Evolutionary conservation across 2,797 vertebrate genomes (phyloP), one percentile per base, ranked within the genome.

Genomic region (Clarias platycephalus): DNA sequence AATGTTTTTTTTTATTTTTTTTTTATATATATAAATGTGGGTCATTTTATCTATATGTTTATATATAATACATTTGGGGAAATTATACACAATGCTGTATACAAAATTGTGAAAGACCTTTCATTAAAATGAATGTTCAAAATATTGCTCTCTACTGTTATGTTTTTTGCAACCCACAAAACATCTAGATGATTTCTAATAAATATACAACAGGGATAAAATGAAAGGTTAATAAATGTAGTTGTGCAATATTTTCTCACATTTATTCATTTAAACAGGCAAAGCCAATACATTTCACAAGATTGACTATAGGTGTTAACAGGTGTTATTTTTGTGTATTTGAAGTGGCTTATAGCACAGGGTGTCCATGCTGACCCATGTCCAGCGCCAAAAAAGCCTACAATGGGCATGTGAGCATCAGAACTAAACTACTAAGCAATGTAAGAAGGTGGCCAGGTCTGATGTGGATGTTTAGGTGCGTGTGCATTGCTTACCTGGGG

Each of bases 51-150:
- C 53, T 40, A 49, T 58, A 53, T 75, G 26, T 76, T 70, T 53
- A 22, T 64, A 37, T 28, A 57, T 70, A 57, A 24, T 57, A 49
- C 24, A 37, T 57, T 55, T 71, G 63, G n/a, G 22, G 20, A 34
- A n/a, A 53, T 31, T 71, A 68, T 75, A 49, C 71, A 79, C 24
- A 74, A 31, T 66, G 22, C 26, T 77, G 20, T 85, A 44, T 71
- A 58, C 24, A 24, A 53, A 49, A 64, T 85, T 85, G 44, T 79
- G 37, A 22, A 53, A 66, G 79, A 82, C 63, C 31, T n/a, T 62
- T 86, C 34, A 86, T 86, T 89, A 87, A 87, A 89, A 60, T 37
- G 0, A 72, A 6, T n/a, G 57, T 86, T 84, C 70, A 60, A 68
- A 58, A 20, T 24, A 22, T 75, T 83, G 34, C 6, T 40, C 16